A percentile compares a stretch with the other conserved stretches of the same genome.
These are phyloP conservation scores for Athalia rosae DNA, from an alignment of 2,888 invertebrate species.

Conservation along the genomic window DNA sequence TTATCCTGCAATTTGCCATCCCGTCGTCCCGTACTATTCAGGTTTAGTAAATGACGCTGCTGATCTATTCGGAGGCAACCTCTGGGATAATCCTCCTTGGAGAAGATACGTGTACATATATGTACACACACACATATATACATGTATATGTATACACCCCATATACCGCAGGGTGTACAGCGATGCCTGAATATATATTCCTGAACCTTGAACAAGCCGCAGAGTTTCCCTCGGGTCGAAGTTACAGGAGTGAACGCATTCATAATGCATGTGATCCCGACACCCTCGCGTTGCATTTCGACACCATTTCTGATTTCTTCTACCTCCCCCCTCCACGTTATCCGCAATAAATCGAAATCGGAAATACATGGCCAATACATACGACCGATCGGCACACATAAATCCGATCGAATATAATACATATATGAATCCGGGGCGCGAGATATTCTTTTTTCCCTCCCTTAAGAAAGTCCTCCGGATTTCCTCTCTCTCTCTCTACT, in stretches of 20 bases:
- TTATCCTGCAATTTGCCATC: background rate
- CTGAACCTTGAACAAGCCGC: constrained; percentile 38
- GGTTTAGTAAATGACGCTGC: constrained; percentile 19
- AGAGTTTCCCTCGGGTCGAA: constrained; percentile 17
- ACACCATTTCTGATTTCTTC: constrained; percentile 26
- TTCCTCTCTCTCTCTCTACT: no score
- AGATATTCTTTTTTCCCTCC: no score
- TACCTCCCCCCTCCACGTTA: background rate
- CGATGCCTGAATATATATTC: constrained; percentile 9
- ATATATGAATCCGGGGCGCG: no score
- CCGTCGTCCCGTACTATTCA: background rate
- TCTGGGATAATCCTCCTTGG: constrained; percentile 21
- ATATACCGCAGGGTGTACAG: background rate
- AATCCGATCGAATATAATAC: background rate
- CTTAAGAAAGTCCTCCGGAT: no score
- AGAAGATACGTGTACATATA: background rate
- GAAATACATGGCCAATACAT: background rate
- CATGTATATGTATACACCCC: no score
- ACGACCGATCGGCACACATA: background rate
- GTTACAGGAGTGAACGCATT: constrained; percentile 14
- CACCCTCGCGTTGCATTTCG: constrained; percentile 10
- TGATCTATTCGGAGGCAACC: constrained; percentile 30
- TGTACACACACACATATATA: no score
- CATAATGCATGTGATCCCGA: constrained; percentile 18
- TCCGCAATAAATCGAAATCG: background rate